Percentiles rank a stretch among this genome's conserved stretches.
Conservation (phyloP, 1,140 invertebrate species). For the Magallana angulata region DNA sequence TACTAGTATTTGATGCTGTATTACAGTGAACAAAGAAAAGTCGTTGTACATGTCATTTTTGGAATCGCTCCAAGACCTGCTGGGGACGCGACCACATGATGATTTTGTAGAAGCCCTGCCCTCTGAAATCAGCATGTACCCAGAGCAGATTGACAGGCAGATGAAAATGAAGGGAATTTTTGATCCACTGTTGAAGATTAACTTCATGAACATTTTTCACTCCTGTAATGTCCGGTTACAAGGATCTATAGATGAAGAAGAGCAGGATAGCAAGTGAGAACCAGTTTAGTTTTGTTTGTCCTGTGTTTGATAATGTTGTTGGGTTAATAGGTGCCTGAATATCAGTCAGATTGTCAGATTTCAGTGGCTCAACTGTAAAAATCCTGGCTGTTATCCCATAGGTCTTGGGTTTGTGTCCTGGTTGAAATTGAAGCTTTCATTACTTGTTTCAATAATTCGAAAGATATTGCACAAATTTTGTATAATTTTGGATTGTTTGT, state of each 20-base stretch:
- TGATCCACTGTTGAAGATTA: slow-evolving; percentile 70
- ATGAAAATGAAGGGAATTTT: slow-evolving; percentile 64
- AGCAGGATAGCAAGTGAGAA: not conserved
- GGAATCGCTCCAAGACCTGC: slow-evolving; percentile 61
- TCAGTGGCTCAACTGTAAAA: too few relatives aligned
- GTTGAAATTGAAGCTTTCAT: too few relatives aligned
- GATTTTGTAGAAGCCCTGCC: slow-evolving; percentile 2
- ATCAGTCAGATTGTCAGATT: too few relatives aligned
- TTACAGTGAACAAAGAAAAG: slow-evolving; percentile 64
- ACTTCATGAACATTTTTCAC: slow-evolving; percentile 69
- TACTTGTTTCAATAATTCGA: too few relatives aligned
- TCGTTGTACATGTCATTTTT: slow-evolving; percentile 69
- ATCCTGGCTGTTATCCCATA: too few relatives aligned
- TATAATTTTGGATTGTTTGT: too few relatives aligned
- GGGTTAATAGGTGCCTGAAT: too few relatives aligned
- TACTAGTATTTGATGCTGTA: not conserved
- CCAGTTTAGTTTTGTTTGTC: not conserved
- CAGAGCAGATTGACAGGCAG: slow-evolving; percentile 61
- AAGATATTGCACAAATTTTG: too few relatives aligned
- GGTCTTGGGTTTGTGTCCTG: too few relatives aligned
- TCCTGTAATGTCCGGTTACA: slow-evolving; percentile 43
- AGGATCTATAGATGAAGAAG: not conserved
- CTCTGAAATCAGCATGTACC: slow-evolving; percentile 51
- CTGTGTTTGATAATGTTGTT: too few relatives aligned
- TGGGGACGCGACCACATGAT: slow-evolving; percentile 57